Evolutionary conservation across 1,140 invertebrate genomes (phyloP).

Genomic region (Euglossa dilemma): DNA sequence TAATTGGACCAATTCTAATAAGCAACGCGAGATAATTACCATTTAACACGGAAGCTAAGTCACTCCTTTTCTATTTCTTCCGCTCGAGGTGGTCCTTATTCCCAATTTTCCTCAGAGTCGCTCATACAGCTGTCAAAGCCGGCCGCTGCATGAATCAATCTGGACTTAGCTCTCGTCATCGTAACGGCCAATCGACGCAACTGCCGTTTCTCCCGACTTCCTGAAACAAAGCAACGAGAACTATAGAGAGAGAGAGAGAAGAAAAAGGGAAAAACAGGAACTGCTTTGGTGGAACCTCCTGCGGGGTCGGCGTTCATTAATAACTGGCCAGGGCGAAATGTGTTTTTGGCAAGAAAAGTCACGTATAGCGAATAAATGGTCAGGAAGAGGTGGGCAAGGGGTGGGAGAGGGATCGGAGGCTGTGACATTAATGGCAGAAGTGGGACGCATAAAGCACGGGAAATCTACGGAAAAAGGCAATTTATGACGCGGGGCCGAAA

Average conservation of each 20-base stretch:
- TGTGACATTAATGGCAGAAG: conserved; percentile 78
- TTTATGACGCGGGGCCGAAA: conserved; percentile 72
- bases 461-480: conserved; percentile 76
- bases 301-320: conserved; percentile 69
- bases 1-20: no score
- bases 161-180: background rate
- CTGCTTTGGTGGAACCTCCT: background rate
- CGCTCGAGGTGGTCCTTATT: background rate
- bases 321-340: conserved; percentile 67
- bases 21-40: no score
- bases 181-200: conserved; percentile 15
- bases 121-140: background rate
- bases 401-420: conserved; percentile 30
- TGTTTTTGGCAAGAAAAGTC: conserved; percentile 75
- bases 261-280: no score
- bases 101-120: background rate
- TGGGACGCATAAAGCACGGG: conserved; percentile 76
- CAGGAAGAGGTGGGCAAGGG: conserved; percentile 24
- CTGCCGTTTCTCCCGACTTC: conserved; percentile 6
- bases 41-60: no score
- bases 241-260: background rate
- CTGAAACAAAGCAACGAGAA: conserved; percentile 49
- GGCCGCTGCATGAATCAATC: background rate
- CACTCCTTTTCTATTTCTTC: background rate
- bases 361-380: conserved; percentile 74